These are phyloP conservation scores for Leucoraja erinaceus DNA, from an alignment of 2,113 vertebrate species.

Conservation along the genomic window DNA sequence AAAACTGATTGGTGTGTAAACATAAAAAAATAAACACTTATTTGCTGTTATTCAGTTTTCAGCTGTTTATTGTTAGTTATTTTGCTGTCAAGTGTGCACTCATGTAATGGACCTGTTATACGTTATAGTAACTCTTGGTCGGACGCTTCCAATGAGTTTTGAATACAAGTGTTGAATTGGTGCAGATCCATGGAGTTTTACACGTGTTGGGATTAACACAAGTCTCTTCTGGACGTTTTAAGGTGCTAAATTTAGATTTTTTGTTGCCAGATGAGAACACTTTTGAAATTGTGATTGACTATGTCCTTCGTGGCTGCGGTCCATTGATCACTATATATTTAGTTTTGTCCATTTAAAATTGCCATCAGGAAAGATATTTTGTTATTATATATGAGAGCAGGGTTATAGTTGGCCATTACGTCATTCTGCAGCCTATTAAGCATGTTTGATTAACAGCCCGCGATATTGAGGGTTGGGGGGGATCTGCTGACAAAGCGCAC, in stretches of 20 bases:
- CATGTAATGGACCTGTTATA: conserved; percentile 24
- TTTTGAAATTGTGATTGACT: conserved; percentile 2
- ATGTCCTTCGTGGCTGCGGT: neutral
- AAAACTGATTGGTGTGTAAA: conserved; percentile 6
- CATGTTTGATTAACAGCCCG: conserved; percentile 71
- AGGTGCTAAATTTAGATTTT: conserved; percentile 6
- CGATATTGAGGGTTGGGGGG: conserved; percentile 60
- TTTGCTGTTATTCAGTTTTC: neutral
- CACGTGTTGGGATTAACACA: neutral
- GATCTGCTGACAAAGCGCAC: conserved; percentile 67
- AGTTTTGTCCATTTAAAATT: neutral
- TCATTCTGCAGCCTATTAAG: conserved; percentile 85
- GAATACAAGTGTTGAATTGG: neutral
- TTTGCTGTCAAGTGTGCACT: neutral
- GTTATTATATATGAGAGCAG: conserved; percentile 52
- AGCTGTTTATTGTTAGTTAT: neutral
- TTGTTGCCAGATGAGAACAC: neutral
- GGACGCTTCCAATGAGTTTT: neutral
- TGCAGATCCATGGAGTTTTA: neutral
- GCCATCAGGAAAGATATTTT: neutral
- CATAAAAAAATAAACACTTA: neutral
- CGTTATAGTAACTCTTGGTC: neutral
- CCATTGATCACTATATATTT: conserved; percentile 18
- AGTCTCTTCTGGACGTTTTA: neutral
- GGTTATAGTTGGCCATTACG: conserved; percentile 68